Percentiles rank a stretch among this genome's conserved stretches.
These are phyloP conservation scores for Drosophila nigrodunni DNA, from an alignment of 1,140 invertebrate species.

Conservation along the genomic window DNA sequence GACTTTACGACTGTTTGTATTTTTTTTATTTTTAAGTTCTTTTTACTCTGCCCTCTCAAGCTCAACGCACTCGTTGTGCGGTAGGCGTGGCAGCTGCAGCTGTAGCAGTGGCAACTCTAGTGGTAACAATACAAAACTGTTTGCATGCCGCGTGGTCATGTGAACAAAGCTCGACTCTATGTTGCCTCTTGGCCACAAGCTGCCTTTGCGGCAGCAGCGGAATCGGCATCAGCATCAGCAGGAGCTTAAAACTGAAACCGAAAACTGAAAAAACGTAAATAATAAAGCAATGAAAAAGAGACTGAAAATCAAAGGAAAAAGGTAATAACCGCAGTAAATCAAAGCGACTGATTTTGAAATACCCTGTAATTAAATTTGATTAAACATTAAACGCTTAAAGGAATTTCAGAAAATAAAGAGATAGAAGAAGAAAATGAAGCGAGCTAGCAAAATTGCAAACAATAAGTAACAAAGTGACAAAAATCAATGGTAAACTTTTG, in stretches of 20 bases:
- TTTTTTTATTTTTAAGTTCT: slow-evolving; percentile 15
- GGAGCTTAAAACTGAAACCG: slow-evolving; percentile 1
- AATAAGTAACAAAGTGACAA: slow-evolving; percentile 68
- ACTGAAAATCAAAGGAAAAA: not conserved
- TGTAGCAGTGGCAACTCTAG: not conserved
- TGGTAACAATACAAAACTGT: slow-evolving; percentile 10
- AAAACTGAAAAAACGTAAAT: slow-evolving; percentile 14
- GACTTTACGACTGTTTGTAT: not conserved
- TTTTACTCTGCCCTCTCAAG: slow-evolving; percentile 20
- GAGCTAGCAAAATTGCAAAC: slow-evolving; percentile 48
- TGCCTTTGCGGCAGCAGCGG: not conserved
- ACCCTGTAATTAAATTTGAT: not conserved
- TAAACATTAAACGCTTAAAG: no score
- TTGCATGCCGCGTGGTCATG: slow-evolving; percentile 8
- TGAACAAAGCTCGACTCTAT: slow-evolving; percentile 8
- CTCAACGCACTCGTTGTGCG: slow-evolving; percentile 32
- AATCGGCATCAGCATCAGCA: not conserved
- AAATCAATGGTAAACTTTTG: slow-evolving; percentile 72
- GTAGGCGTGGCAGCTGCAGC: slow-evolving; percentile 37
- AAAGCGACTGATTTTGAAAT: not conserved
- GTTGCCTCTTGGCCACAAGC: slow-evolving; percentile 6
- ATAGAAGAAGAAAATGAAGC: not conserved
- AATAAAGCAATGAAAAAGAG: slow-evolving; percentile 1
- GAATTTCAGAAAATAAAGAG: not conserved
- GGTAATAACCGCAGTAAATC: slow-evolving; percentile 8